Base-by-base conservation (phyloP, 2,797 vertebrate genomes). In the Syndactyla subalaris region DNA sequence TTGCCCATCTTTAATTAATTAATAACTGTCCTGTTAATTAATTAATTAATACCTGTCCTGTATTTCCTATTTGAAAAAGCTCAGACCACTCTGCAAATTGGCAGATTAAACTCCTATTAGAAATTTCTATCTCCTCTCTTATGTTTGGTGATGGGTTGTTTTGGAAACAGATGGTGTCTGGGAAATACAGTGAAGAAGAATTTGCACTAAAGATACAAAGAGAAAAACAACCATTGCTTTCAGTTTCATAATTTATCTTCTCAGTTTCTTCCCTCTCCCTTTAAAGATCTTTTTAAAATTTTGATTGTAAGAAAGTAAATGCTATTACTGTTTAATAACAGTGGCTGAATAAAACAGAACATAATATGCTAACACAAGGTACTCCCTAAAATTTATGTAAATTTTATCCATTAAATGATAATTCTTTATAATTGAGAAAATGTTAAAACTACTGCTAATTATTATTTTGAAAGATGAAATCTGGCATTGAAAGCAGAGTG, bases 111-210 rank as follows among this genome's bases (percentile, higher is more conserved):
- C 27, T 96, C 10, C 16, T 88, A 1, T 41, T 82, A 79, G 51
- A 70, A 85, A 41, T 77, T 90, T 41, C 17, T 73, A 3, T 86
- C 34, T 88, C 34, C 19, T 70, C 15, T 88, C 19, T 68, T 89
- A 6, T 39, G 32, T 91, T 88, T 91, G 65, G 9, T 89, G 80
- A 38, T 76, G 59, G 23, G 55, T 67, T 91, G 48, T 92, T 96
- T 94, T 74, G 39, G 80, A 93, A 94, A 77, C 78, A 94, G 66
- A 85, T 93, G 76, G 57, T 95, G 80, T 82, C 83, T 90, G 93
- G 83, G 79, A 95, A 90, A 88, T 38, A 85, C 14, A 90, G 62
- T 49, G 46, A 72, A 84, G 46, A 86, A 78, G 48, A 62, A 81
- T 84, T 91, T 90, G 21, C 34, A 22, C 32, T 95, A 61, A 91